Conservation (phyloP, 2,113 vertebrate genomes). For the Sebastes schlegelii region DNA sequence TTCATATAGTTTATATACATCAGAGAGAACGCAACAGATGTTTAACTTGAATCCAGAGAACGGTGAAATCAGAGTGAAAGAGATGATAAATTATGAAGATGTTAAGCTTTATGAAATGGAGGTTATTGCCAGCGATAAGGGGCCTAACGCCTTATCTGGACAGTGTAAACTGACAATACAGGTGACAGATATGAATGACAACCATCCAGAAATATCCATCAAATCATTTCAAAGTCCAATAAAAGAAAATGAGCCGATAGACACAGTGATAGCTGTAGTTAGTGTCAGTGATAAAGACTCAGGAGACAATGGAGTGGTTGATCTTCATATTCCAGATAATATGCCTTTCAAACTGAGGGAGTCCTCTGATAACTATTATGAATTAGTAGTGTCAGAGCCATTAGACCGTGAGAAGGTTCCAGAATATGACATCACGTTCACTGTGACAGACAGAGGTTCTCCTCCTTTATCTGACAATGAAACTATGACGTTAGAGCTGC, state of each 20-base stretch:
- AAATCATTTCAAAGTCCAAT: constrained; percentile 82
- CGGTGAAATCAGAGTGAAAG: too few species aligned
- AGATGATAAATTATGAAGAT: too few species aligned
- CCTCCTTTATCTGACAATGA: constrained; percentile 67
- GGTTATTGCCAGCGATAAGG: too few species aligned
- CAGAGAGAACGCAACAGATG: constrained; percentile 70
- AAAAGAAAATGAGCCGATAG: constrained; percentile 74
- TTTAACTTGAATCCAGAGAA: constrained; percentile 81
- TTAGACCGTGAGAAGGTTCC: too few species aligned
- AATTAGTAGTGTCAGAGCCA: too few species aligned
- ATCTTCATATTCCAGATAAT: constrained; percentile 59
- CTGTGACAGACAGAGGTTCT: too few species aligned
- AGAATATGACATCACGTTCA: too few species aligned
- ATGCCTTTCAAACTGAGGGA: constrained; percentile 50
- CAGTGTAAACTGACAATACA: too few species aligned
- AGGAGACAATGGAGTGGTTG: constrained; percentile 72
- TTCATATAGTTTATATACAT: constrained; percentile 81
- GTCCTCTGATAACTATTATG: too few species aligned
- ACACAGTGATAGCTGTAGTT: background rate
- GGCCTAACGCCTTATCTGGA: too few species aligned
- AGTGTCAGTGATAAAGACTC: constrained; percentile 71
- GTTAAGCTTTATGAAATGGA: too few species aligned
- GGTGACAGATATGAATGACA: too few species aligned
- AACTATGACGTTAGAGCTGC: constrained; percentile 69
- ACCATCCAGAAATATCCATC: constrained; percentile 81